Percentiles rank a stretch among this genome's conserved stretches.
Evolutionary conservation across 1,140 invertebrate genomes (phyloP).

Genomic region (Eriocheir sinensis): DNA sequence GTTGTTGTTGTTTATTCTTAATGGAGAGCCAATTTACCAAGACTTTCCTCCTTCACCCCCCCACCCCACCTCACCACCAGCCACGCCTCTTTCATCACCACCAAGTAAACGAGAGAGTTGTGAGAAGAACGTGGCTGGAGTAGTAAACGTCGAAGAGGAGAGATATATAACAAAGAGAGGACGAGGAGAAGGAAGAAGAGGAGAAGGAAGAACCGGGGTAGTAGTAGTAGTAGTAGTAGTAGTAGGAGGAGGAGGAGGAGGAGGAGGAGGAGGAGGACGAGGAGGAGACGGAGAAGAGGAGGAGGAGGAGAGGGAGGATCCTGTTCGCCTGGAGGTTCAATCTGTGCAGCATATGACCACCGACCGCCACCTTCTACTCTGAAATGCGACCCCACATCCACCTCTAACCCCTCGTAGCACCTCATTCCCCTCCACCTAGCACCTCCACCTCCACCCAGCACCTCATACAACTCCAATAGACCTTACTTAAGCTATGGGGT

Average conservation of each 20-base stretch:
- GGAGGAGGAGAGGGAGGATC: not conserved
- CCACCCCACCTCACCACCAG: not conserved
- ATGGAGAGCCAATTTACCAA: not conserved
- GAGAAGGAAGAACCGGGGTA: not conserved
- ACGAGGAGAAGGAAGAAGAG: slow-evolving; percentile 13
- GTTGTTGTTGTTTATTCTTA: not conserved
- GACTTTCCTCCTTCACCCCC: too few relatives aligned
- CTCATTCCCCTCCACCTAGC: not conserved
- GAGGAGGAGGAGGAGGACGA: not conserved
- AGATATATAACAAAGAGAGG: too few relatives aligned
- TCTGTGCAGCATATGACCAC: slow-evolving; percentile 75
- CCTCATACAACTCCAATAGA: not conserved
- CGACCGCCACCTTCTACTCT: slow-evolving; percentile 66
- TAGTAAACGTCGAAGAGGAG: too few relatives aligned
- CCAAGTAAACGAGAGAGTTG: not conserved
- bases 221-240: too few relatives aligned
- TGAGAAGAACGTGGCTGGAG: not conserved
- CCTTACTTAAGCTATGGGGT: too few relatives aligned
- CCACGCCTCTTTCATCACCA: not conserved
- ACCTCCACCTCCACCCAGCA: not conserved
- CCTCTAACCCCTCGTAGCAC: not conserved
- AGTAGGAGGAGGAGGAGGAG: not conserved
- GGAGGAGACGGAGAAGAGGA: not conserved
- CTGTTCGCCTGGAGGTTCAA: slow-evolving; percentile 53
- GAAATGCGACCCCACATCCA: slow-evolving; percentile 62